Evolutionary conservation across 2,797 vertebrate genomes (phyloP), one percentile per base, ranked within the genome.

Genomic region (Chloroceryle amazona): DNA sequence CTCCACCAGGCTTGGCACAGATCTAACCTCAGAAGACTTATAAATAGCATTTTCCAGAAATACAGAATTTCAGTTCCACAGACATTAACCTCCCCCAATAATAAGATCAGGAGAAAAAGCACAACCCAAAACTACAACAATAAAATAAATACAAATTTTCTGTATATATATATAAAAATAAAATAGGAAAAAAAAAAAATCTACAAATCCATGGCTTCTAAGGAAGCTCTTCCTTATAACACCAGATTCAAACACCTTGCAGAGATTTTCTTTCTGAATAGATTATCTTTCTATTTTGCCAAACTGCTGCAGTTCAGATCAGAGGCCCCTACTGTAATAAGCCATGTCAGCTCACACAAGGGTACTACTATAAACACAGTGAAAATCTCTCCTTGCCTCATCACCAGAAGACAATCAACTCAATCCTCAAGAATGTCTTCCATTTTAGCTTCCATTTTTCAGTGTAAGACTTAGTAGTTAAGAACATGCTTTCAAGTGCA

Each of bases 311-410:
- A 70, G 49, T 31, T 83, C 11, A 28, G 75, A 82, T 35, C 55
- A 55, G 82, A 88, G 19, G 47, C 37, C 18, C 15, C 46, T 20
- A 26, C n/a, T 12, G 37, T 13, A 91, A 65, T 21, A 86, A 68
- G 41, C 65, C 41, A 5, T 70, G 79, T 87, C 75, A 90, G 78
- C 49, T 92, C 81, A 65, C 81, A 83, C 44, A 42, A 83, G 80
- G 41, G 90, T 22, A 16, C 20, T 47, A 51, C 42, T 46, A 54
- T 35, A 71, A 94, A 78, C 25, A 37, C 37, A 66, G 51, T 0
- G 2, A 72, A 54, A 70, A 80, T 90, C 13, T 20, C 81, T 86
- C 63, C 5, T 0, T 2, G 9, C 46, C 87, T 80, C 67, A 70
- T 49, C 80, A 92, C 15, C 55, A 72, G 31, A 37, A 60, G n/a